phyloP scores from a whole-genome alignment of 1,140 invertebrate genomes.

The Zophobas atratus region DNA sequence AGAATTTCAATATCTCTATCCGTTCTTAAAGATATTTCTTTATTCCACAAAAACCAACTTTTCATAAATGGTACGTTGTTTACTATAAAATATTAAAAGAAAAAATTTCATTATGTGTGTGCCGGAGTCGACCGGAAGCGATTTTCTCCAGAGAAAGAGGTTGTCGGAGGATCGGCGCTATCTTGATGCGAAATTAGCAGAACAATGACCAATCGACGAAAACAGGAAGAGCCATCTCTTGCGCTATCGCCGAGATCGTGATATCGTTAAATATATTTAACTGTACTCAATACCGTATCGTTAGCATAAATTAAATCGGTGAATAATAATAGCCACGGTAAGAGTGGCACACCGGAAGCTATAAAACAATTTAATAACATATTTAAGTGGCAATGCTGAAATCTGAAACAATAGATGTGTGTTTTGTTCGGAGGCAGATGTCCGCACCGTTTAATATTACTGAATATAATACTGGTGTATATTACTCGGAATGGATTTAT shows the following conservation, averaged over 20 bases:
- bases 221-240: constrained; percentile 58
- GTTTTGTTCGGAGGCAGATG: constrained; percentile 62
- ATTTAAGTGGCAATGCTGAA: constrained; percentile 65
- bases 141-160: constrained; percentile 34
- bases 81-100: too few species aligned
- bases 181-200: constrained; percentile 52
- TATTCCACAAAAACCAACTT: too few species aligned
- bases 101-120: too few species aligned
- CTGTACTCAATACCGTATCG: constrained; percentile 58
- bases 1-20: too few species aligned
- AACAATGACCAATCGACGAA: constrained; percentile 57
- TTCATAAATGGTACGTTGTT: too few species aligned
- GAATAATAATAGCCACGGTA: constrained; percentile 53
- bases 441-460: constrained; percentile 59
- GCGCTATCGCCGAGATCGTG: constrained; percentile 28
- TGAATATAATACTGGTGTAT: constrained; percentile 56
- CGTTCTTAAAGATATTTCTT: too few species aligned
- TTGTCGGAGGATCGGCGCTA: constrained; percentile 42
- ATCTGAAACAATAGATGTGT: constrained; percentile 64
- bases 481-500: constrained; percentile 58
- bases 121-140: background rate
- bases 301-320: constrained; percentile 61
- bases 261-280: constrained; percentile 51
- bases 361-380: constrained; percentile 67
- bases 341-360: constrained; percentile 61